Percentiles rank a stretch among this genome's conserved stretches.
phyloP scores from a whole-genome alignment of 2,888 invertebrate species.

The Octodonta nipae region DNA sequence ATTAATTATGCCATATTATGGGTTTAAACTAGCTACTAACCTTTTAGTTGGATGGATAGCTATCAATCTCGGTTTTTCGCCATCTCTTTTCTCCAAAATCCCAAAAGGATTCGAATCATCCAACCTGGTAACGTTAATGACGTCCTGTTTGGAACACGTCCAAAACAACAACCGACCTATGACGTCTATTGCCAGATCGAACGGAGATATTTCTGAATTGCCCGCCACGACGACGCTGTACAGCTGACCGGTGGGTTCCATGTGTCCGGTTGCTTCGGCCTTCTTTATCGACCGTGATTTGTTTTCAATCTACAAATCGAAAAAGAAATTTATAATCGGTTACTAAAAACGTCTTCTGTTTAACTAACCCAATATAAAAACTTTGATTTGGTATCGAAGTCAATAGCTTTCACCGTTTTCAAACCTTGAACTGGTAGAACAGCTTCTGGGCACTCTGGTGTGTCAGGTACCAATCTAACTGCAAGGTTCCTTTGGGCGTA shows the following conservation, averaged over 20 bases:
- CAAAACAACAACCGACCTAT: constrained; percentile 75
- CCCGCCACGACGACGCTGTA: constrained; percentile 38
- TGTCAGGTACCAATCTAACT: constrained; percentile 65
- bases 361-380: constrained; percentile 54
- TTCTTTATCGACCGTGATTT: constrained; percentile 60
- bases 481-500: constrained; percentile 75
- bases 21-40: constrained; percentile 26
- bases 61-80: constrained; percentile 69
- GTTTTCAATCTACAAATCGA: constrained; percentile 57
- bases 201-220: constrained; percentile 50
- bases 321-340: neutral
- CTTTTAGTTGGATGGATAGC: constrained; percentile 74
- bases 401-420: constrained; percentile 68
- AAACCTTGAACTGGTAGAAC: constrained; percentile 65
- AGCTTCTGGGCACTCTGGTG: constrained; percentile 70
- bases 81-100: constrained; percentile 58
- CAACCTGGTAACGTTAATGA: constrained; percentile 76
- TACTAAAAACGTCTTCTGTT: neutral
- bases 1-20: constrained; percentile 3
- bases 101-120: constrained; percentile 50
- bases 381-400: constrained; percentile 69
- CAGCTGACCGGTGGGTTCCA: constrained; percentile 40
- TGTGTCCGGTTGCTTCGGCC: constrained; percentile 45
- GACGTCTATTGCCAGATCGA: constrained; percentile 76
- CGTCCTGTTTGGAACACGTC: constrained; percentile 71